Percentiles rank a stretch among this genome's conserved stretches.
Evolutionary conservation across 1,140 invertebrate species (phyloP).

Genomic region (Meloidogyne floridensis): DNA sequence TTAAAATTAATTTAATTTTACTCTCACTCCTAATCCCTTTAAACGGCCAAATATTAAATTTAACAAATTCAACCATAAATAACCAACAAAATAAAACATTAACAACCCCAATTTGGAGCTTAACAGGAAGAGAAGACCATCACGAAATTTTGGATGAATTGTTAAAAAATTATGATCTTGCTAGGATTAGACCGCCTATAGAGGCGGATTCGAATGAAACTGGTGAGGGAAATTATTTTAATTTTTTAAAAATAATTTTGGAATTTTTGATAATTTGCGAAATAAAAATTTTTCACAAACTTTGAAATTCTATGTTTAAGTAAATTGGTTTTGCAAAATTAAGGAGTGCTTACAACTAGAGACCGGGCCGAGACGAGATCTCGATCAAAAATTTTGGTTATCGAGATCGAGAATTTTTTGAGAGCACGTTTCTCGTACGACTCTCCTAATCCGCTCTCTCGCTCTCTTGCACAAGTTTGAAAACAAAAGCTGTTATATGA

Average conservation of each 20-base stretch:
- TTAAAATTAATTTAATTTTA: neutral
- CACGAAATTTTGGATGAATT: slow-evolving; percentile 20
- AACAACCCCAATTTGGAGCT: neutral
- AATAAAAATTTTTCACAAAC: no score
- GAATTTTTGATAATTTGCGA: no score
- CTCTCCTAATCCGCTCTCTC: no score
- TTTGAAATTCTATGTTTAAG: no score
- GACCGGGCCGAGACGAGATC: no score
- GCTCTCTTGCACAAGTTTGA: no score
- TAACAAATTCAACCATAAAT: neutral
- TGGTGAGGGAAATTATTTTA: slow-evolving; percentile 5
- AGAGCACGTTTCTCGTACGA: no score
- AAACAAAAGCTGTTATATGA: no score
- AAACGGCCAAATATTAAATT: neutral
- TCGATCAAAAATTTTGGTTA: no score
- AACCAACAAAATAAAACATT: neutral
- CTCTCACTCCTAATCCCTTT: neutral
- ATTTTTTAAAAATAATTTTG: neutral
- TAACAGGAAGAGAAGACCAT: slow-evolving; percentile 2
- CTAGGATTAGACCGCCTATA: slow-evolving; percentile 14
- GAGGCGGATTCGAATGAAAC: slow-evolving; percentile 14
- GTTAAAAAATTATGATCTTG: slow-evolving; percentile 18
- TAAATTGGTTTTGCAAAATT: no score
- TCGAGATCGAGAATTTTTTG: no score
- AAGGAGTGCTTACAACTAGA: no score